A percentile compares a stretch with the other conserved stretches of the same genome.
These are phyloP conservation scores for Erythrolamprus reginae DNA, from an alignment of 2,113 vertebrate genomes.

Conservation along the genomic window DNA sequence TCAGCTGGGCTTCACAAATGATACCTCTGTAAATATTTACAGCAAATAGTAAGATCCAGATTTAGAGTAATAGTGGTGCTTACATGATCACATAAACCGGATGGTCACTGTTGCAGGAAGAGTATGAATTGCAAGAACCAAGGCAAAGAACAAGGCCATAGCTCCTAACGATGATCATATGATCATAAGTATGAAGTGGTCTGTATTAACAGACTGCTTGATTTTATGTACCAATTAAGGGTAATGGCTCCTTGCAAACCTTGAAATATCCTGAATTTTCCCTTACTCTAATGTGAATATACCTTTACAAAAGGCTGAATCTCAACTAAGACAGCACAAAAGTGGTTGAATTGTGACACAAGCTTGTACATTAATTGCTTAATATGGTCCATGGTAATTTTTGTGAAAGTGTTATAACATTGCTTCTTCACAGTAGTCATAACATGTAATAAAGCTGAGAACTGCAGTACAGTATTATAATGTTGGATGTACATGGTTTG, in stretches of 20 bases:
- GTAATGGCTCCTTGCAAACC: background rate
- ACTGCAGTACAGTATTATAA: background rate
- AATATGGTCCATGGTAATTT: background rate
- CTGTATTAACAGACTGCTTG: background rate
- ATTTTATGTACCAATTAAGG: background rate
- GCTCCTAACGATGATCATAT: background rate
- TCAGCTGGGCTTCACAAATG: constrained; percentile 40
- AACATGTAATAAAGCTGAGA: background rate
- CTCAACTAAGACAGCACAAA: background rate
- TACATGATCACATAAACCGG: constrained; percentile 52
- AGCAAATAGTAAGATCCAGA: constrained; percentile 52
- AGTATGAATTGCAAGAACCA: constrained; percentile 50
- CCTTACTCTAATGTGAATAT: background rate
- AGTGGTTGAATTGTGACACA: background rate
- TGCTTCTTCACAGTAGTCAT: background rate
- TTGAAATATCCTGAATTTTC: background rate
- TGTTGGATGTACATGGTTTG: background rate
- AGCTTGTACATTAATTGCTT: background rate
- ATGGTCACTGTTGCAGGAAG: constrained; percentile 35
- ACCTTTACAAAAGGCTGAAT: background rate
- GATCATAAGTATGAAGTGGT: background rate
- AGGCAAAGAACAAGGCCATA: background rate
- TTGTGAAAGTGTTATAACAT: background rate
- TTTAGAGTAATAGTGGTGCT: constrained; percentile 49
- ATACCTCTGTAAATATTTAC: constrained; percentile 61